Conservation (phyloP, 2,797 vertebrate species). For the Lycodopsis pacificus region DNA sequence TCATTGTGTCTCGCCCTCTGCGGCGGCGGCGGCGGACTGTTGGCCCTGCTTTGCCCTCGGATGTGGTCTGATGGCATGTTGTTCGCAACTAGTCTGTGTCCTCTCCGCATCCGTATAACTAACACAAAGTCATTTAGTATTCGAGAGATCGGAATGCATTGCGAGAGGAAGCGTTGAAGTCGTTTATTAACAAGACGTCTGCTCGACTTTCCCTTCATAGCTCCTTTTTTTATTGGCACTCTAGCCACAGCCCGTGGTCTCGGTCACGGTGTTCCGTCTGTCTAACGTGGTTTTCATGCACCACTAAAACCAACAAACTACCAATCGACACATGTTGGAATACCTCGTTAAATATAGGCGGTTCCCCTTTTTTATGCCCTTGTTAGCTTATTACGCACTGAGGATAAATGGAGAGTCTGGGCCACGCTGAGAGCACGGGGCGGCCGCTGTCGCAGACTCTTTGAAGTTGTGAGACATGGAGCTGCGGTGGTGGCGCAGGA, state of each 20-base stretch:
- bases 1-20: background rate
- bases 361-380: constrained; percentile 65
- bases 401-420: constrained; percentile 48
- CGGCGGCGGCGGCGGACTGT: background rate
- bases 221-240: constrained; percentile 61
- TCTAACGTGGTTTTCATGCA: constrained; percentile 60
- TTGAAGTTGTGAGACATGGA: constrained; percentile 61
- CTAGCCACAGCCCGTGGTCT: constrained; percentile 66
- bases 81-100: constrained; percentile 12
- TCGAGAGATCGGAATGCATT: constrained; percentile 45
- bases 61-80: constrained; percentile 27
- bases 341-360: constrained; percentile 70
- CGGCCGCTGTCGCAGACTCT: constrained; percentile 17
- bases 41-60: background rate
- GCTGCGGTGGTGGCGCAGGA: constrained; percentile 13
- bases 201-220: constrained; percentile 63
- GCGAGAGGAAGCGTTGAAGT: constrained; percentile 39
- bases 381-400: constrained; percentile 68
- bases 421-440: constrained; percentile 28
- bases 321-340: constrained; percentile 61
- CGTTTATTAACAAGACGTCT: constrained; percentile 69
- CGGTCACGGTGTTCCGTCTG: constrained; percentile 64
- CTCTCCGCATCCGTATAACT: constrained; percentile 39
- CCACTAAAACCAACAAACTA: constrained; percentile 75
- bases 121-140: constrained; percentile 32